phyloP scores from a whole-genome alignment of 1,140 invertebrate genomes.

The Atta cephalotes region DNA sequence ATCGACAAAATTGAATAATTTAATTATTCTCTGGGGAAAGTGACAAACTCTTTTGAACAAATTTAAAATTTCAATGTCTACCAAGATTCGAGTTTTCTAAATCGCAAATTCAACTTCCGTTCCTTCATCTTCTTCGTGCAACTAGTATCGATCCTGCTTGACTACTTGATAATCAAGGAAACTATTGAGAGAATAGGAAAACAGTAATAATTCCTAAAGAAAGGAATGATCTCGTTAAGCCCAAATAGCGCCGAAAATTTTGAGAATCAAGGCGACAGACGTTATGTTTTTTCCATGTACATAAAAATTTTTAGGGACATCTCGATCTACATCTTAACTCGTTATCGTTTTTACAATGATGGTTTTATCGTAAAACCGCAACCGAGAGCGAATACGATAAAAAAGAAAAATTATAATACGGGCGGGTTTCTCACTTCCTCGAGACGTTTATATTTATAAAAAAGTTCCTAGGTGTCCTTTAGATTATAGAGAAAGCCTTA shows the following conservation, averaged over 20 bases:
- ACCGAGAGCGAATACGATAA: conserved; percentile 53
- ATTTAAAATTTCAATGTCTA: background rate
- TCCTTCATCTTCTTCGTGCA: conserved; percentile 45
- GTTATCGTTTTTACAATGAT: conserved; percentile 74
- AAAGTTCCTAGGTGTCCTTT: conserved; percentile 41
- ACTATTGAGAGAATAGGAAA: conserved; percentile 14
- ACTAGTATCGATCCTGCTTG: conserved; percentile 58
- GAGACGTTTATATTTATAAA: conserved; percentile 20
- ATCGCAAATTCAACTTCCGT: conserved; percentile 22
- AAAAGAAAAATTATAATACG: conserved; percentile 50
- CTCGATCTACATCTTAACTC: conserved; percentile 72
- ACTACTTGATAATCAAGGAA: conserved; percentile 56
- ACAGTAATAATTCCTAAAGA: conserved; percentile 52
- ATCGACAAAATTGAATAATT: conserved; percentile 11
- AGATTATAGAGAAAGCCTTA: conserved; percentile 14
- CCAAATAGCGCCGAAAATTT: conserved; percentile 82
- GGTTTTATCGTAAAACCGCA: conserved; percentile 57
- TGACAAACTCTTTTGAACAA: background rate
- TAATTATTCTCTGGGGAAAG: background rate
- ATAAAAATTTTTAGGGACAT: conserved; percentile 76
- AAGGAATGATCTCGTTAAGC: conserved; percentile 71
- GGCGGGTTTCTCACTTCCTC: conserved; percentile 27
- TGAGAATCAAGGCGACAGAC: conserved; percentile 71
- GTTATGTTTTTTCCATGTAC: conserved; percentile 80
- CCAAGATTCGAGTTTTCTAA: background rate